phyloP scores from a whole-genome alignment of 2,113 vertebrate species.

The Sakesphorus luctuosus region DNA sequence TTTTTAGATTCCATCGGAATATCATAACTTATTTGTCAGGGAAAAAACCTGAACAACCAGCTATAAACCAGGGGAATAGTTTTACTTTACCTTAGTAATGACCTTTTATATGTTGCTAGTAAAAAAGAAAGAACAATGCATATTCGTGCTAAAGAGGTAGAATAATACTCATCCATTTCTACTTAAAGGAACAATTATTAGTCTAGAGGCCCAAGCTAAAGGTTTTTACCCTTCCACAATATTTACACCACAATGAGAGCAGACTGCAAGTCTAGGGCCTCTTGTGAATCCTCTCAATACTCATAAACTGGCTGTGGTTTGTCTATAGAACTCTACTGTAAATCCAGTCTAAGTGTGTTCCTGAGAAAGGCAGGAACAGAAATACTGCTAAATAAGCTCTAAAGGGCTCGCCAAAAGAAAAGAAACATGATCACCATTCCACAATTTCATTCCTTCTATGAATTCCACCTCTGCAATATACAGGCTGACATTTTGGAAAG shows the following conservation, averaged over 20 bases:
- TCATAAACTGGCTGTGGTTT: background rate
- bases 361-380: background rate
- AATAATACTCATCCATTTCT: background rate
- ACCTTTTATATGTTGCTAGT: background rate
- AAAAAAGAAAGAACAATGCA: background rate
- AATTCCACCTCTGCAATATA: background rate
- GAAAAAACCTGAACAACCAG: background rate
- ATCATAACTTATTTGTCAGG: background rate
- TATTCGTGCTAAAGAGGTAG: background rate
- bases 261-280: background rate
- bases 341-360: background rate
- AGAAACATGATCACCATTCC: background rate
- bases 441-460: background rate
- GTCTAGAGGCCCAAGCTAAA: background rate
- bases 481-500: background rate
- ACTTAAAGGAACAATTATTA: background rate
- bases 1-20: background rate
- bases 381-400: background rate
- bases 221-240: background rate
- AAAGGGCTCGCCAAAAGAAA: background rate
- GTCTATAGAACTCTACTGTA: background rate
- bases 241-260: background rate
- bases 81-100: background rate
- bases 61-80: background rate
- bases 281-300: background rate